Percentiles rank a stretch among this genome's conserved stretches.
These are phyloP conservation scores for Dermolepida albohirtum DNA, from an alignment of 2,888 invertebrate species.

Conservation along the genomic window DNA sequence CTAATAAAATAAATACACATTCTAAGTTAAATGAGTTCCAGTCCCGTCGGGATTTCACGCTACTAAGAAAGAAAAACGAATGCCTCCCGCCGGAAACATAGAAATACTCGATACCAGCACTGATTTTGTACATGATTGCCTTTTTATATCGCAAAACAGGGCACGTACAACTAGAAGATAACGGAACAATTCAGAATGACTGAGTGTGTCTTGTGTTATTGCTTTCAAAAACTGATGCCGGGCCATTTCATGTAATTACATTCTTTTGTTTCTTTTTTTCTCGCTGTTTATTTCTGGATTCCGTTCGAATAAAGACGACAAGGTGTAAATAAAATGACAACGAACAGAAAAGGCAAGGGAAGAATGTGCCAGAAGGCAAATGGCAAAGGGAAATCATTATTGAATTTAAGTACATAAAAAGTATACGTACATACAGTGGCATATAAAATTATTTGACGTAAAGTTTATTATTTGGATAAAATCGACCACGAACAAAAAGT, in stretches of 20 bases:
- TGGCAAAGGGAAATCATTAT: no score
- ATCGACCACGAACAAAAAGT: no score
- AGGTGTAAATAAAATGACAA: not conserved
- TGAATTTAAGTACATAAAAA: no score
- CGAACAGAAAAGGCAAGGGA: no score
- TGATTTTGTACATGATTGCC: conserved; percentile 67
- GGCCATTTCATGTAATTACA: conserved; percentile 34
- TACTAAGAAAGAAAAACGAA: conserved; percentile 62
- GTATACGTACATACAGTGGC: no score
- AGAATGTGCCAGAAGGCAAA: no score
- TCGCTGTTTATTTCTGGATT: conserved; percentile 18
- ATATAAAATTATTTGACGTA: no score
- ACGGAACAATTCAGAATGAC: conserved; percentile 64
- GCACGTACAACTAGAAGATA: conserved; percentile 66
- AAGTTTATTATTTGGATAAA: no score
- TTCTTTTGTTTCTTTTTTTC: conserved; percentile 16
- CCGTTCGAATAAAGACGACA: conserved; percentile 10
- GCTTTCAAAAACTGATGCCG: conserved; percentile 25
- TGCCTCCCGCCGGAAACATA: conserved; percentile 66
- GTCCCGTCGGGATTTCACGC: conserved; percentile 62
- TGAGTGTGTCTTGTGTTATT: conserved; percentile 58
- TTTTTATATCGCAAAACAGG: conserved; percentile 66
- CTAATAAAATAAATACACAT: conserved; percentile 67
- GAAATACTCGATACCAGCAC: conserved; percentile 65
- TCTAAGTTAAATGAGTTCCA: conserved; percentile 67